These are phyloP conservation scores for Mobula hypostoma DNA, from an alignment of 2,113 vertebrate genomes.

Conservation along the genomic window DNA sequence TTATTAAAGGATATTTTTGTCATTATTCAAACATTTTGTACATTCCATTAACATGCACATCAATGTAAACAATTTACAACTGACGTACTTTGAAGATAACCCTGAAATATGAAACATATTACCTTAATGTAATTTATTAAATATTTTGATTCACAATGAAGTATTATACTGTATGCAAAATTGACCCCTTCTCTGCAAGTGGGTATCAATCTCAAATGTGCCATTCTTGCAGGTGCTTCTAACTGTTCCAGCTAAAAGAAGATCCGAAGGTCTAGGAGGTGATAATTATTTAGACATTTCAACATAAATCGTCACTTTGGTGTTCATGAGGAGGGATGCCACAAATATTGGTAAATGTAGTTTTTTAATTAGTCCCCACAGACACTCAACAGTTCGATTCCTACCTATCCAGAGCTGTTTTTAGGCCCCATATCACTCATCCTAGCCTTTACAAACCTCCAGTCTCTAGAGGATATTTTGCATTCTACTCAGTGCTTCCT, in stretches of 20 bases:
- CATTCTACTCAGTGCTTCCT: constrained; percentile 5
- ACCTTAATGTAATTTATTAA: not conserved
- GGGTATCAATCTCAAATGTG: not conserved
- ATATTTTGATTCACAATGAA: not conserved
- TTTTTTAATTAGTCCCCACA: constrained; percentile 34
- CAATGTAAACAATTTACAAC: not conserved
- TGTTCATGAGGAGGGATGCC: not conserved
- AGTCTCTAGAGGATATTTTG: not conserved
- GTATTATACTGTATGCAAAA: not conserved
- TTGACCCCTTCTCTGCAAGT: not conserved
- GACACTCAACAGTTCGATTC: not conserved
- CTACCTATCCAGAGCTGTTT: constrained; percentile 14
- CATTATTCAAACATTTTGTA: not conserved
- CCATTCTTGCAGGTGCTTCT: not conserved
- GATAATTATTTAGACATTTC: not conserved
- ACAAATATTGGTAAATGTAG: constrained; percentile 3
- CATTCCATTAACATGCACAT: not conserved
- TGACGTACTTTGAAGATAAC: not conserved
- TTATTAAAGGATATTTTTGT: not conserved
- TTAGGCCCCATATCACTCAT: not conserved
- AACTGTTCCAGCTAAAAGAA: not conserved
- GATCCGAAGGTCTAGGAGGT: not conserved
- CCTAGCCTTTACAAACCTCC: not conserved
- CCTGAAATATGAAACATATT: not conserved
- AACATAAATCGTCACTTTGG: constrained; percentile 8